A percentile compares a stretch with the other conserved stretches of the same genome.
These are phyloP conservation scores for Corythoichthys haematopterus DNA, from an alignment of 2,113 vertebrate genomes.

Conservation along the genomic window DNA sequence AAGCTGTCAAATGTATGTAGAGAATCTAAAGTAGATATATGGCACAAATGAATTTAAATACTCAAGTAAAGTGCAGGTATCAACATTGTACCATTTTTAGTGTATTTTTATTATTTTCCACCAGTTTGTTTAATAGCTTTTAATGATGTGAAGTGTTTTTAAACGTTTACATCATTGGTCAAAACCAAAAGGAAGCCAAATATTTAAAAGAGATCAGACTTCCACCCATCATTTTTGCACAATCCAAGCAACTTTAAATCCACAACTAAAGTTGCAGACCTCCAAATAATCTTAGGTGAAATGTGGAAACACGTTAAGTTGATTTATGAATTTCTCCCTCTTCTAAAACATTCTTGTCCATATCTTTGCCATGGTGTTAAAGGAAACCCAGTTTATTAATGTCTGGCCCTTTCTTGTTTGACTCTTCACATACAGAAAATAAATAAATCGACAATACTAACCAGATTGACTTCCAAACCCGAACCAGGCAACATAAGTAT, in stretches of 20 bases:
- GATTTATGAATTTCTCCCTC: background rate
- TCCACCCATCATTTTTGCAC: background rate
- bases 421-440: too few species aligned
- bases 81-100: background rate
- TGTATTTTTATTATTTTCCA: background rate
- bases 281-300: background rate
- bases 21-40: background rate
- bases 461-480: too few species aligned
- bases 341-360: background rate
- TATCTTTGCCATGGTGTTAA: background rate
- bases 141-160: background rate
- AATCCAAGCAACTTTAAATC: background rate
- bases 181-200: background rate
- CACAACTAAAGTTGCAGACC: background rate
- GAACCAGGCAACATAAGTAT: too few species aligned
- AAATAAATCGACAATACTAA: too few species aligned
- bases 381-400: background rate
- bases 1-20: background rate
- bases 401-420: too few species aligned
- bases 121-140: background rate
- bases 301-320: background rate
- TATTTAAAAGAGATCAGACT: background rate
- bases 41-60: background rate
- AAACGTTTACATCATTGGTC: background rate
- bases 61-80: constrained; percentile 3